phyloP scores from a whole-genome alignment of 1,140 invertebrate genomes.

The Cotesia typhae region DNA sequence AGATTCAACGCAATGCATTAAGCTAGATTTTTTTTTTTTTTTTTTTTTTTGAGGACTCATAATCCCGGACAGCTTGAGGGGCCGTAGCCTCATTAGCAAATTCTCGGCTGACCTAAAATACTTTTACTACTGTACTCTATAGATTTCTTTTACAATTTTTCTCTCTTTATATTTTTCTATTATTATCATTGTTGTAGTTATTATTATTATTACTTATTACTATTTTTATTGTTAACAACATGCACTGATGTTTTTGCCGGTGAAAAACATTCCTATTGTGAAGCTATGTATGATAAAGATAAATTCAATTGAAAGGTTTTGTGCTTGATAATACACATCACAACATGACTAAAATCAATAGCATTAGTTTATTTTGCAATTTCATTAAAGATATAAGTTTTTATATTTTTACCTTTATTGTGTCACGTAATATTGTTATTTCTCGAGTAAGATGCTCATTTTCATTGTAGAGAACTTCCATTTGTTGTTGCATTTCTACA shows the following conservation, averaged over 20 bases:
- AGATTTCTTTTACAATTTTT: conserved; percentile 11
- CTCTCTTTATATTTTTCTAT: background rate
- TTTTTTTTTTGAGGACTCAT: conserved; percentile 15
- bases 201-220: no score
- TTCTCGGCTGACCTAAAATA: conserved; percentile 42
- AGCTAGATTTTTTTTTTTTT: background rate
- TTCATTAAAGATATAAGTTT: background rate
- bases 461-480: conserved; percentile 90
- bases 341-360: conserved; percentile 1
- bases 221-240: no score
- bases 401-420: conserved; percentile 80
- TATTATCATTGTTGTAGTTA: background rate
- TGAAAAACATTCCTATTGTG: no score
- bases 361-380: background rate
- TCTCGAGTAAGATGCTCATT: conserved; percentile 95
- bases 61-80: conserved; percentile 21
- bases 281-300: no score
- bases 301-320: no score
- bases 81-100: conserved; percentile 19
- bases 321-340: background rate
- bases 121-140: conserved; percentile 35
- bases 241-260: no score
- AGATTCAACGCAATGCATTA: background rate
- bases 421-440: conserved; percentile 92
- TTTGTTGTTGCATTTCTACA: conserved; percentile 89